Conservation (phyloP, 2,888 invertebrate genomes). For the Metalampra italica region DNA sequence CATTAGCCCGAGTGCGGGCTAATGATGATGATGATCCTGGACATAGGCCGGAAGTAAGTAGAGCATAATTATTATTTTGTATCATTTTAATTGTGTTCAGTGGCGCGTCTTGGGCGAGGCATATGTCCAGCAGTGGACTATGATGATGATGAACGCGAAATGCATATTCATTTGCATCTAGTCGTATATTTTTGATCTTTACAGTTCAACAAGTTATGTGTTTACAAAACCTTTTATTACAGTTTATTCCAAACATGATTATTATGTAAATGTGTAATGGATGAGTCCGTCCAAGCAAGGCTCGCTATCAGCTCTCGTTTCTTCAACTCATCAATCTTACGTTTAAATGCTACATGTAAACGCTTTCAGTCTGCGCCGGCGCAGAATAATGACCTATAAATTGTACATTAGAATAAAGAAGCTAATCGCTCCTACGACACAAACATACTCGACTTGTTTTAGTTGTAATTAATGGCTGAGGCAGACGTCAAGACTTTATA, state of each 20-base stretch:
- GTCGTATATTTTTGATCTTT: no score
- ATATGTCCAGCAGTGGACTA: no score
- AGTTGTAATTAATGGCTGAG: neutral
- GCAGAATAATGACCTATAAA: slow-evolving; percentile 34
- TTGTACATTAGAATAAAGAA: slow-evolving; percentile 28
- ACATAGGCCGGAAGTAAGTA: no score
- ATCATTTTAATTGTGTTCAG: no score
- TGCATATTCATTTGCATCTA: no score
- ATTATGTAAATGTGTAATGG: slow-evolving; percentile 62
- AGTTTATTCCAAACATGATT: slow-evolving; percentile 27
- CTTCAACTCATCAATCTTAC: slow-evolving; percentile 58
- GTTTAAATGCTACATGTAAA: slow-evolving; percentile 60
- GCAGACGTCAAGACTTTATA: neutral
- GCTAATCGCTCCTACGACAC: slow-evolving; percentile 16
- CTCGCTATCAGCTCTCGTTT: slow-evolving; percentile 45
- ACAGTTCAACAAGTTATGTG: neutral
- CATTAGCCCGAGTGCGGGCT: no score
- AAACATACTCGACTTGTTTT: slow-evolving; percentile 1
- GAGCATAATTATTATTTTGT: no score
- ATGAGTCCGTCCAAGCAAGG: slow-evolving; percentile 47
- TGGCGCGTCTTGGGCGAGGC: no score
- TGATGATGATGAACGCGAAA: no score
- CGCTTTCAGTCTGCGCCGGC: slow-evolving; percentile 43
- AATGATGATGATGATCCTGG: no score
- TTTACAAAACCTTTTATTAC: neutral